Evolutionary conservation across 2,113 vertebrate genomes (phyloP).

Genomic region (Syngnathus scovelli): DNA sequence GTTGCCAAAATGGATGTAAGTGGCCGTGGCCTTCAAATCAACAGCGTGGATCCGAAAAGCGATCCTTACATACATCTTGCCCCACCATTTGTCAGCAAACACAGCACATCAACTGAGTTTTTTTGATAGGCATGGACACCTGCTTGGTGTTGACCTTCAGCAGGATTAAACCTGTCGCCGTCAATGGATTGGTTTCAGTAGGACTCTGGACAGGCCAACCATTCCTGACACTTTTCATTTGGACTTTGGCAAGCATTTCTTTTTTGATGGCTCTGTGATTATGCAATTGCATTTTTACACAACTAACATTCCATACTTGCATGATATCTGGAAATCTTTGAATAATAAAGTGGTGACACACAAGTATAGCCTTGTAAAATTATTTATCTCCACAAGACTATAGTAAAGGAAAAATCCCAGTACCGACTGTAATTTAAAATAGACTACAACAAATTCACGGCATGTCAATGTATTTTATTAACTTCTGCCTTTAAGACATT

Average conservation of each 20-base stretch:
- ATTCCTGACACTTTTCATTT: slow-evolving; percentile 26
- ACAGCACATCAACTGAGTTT: slow-evolving; percentile 33
- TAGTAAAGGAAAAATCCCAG: not conserved
- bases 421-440: not conserved
- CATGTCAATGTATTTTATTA: not conserved
- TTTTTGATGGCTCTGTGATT: slow-evolving; percentile 4
- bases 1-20: slow-evolving; percentile 13
- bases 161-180: slow-evolving; percentile 48
- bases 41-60: not conserved
- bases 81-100: slow-evolving; percentile 19
- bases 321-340: slow-evolving; percentile 53
- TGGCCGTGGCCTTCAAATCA: slow-evolving; percentile 14
- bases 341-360: slow-evolving; percentile 45
- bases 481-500: not conserved
- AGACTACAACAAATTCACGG: not conserved
- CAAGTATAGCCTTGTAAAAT: slow-evolving; percentile 7
- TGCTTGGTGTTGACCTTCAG: slow-evolving; percentile 55
- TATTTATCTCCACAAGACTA: not conserved
- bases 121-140: slow-evolving; percentile 63
- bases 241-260: slow-evolving; percentile 8
- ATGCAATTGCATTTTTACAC: slow-evolving; percentile 20
- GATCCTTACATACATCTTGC: slow-evolving; percentile 15
- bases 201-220: slow-evolving; percentile 19
- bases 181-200: slow-evolving; percentile 48
- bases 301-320: slow-evolving; percentile 37